Conservation (phyloP, 2,113 vertebrate genomes). For the Prietella phreatophila region DNA sequence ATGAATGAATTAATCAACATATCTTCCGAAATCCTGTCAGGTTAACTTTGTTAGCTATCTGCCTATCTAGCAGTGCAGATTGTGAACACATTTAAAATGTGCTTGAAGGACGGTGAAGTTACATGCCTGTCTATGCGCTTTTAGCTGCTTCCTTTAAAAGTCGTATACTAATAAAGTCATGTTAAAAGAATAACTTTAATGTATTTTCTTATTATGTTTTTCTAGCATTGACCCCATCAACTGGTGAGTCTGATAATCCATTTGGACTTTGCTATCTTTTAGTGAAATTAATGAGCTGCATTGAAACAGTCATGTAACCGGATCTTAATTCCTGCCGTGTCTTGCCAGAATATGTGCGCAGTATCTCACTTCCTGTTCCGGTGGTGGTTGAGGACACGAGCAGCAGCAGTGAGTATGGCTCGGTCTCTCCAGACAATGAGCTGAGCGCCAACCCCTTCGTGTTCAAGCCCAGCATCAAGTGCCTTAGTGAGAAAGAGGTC, state of each 20-base stretch:
- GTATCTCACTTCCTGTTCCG: slow-evolving; percentile 93
- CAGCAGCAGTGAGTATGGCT: slow-evolving; percentile 97
- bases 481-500: slow-evolving; percentile 88
- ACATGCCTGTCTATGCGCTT: not conserved
- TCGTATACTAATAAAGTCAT: not conserved
- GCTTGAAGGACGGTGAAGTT: not conserved
- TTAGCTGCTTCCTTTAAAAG: not conserved
- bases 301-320: not conserved
- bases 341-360: slow-evolving; percentile 86
- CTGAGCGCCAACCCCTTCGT: slow-evolving; percentile 90
- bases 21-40: not conserved
- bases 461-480: slow-evolving; percentile 90
- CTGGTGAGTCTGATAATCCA: slow-evolving; percentile 79
- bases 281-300: not conserved
- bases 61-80: not conserved
- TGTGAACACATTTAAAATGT: not conserved
- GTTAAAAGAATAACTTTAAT: not conserved
- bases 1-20: no score
- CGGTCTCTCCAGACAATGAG: slow-evolving; percentile 94
- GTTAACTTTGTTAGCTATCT: not conserved
- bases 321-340: not conserved
- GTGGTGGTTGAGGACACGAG: slow-evolving; percentile 95
- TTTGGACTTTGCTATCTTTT: not conserved
- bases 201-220: slow-evolving; percentile 47
- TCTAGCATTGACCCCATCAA: slow-evolving; percentile 83